Base-by-base conservation (phyloP, 1,140 invertebrate genomes). In the Trichonephila clavipes region DNA sequence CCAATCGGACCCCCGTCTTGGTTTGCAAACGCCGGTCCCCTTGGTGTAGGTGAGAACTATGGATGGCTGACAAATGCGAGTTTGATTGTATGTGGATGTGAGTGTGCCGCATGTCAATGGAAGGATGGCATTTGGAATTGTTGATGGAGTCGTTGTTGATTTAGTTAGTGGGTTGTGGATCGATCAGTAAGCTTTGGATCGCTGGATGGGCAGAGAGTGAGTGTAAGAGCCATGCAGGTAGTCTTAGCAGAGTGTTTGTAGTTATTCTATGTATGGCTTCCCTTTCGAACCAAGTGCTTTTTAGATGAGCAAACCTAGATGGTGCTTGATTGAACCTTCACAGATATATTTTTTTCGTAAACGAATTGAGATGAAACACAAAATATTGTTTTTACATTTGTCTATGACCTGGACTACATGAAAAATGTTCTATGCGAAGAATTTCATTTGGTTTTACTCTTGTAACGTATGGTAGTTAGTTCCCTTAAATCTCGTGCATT, bases 81-180 rank as follows among this genome's bases (percentile, higher is more conserved):
- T 77, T 77, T 77, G 72, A 77, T 77, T 77, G 72, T 77, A 34
- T 77, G 72, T 40, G 28, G 14, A 14, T 18, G 61, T 5, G 61
- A 18, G 62, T 40, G 72, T 40, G 28, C 72, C 18, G 72, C 24
- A 77, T 77, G 72, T 40, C 72, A 77, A 40, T 77, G 66, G 66
- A 24, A 69, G 66, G 66, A 69, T 69, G 72, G 28, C 72, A 14
- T 18, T 77, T 77, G 72, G 69, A 34, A 77, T 77, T 77, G 72
- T 77, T 77, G 24, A 40, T 77, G 72, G 72, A 77, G 72, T 77
- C 72, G 72, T 34, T 77, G 72, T 77, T 34, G 72, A 77, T 77
- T 77, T 77, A 77, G 72, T 77, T 77, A 77, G 72, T 34, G 28
- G 72, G 18, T 34, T 77, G 28, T 28, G 18, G 72, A 77, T 77